Base-by-base conservation (phyloP, 2,888 invertebrate genomes). In the Metallyticus violacea region DNA sequence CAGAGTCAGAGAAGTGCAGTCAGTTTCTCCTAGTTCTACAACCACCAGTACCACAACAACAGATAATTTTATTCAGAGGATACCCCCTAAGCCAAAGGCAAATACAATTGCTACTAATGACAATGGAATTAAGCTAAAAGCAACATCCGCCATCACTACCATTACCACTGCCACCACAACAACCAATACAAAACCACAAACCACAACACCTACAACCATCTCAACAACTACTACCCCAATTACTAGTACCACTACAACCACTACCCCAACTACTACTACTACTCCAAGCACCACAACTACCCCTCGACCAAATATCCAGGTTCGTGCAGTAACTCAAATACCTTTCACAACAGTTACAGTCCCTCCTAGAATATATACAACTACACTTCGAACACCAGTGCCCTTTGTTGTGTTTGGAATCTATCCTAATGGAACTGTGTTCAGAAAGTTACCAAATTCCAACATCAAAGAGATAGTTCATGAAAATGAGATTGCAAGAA, bases 331-430 rank as follows among this genome's bases (percentile, higher is more conserved):
- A 85, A 88, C 25, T 9, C 78, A 83, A 77, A 79, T 82, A 5
- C 6, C 27, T 9, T 9, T 76, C n/a, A 81, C 27, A 27, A 30
- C 62, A 7, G 15, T 40, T 9, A 79, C 77, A 27, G 30, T 86
- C 30, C 91, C 91, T 3, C 85, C 88, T 6, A 87, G 40, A 15
- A 90, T 88, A 26, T 89, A 90, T 26, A 94, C 95, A 85, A 93
- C 94, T 90, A 86, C 86, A 29, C 25, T 62, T 28, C 84, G 83
- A 22, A 88, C 88, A 3, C 88, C 88, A 26, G 86, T 85, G 7
- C 96, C 96, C 89, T 96, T 95, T 91, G 94, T 96, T 90, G 94
- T 96, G 91, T 95, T 95, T 90, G 96, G 96, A 91, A 94, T 96
- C 90, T 95, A 94, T 91, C 96, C 96, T 89, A 96, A 96, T 93